Evolutionary conservation across 2,113 vertebrate genomes (phyloP).

Genomic region (Psephotus haematonotus): DNA sequence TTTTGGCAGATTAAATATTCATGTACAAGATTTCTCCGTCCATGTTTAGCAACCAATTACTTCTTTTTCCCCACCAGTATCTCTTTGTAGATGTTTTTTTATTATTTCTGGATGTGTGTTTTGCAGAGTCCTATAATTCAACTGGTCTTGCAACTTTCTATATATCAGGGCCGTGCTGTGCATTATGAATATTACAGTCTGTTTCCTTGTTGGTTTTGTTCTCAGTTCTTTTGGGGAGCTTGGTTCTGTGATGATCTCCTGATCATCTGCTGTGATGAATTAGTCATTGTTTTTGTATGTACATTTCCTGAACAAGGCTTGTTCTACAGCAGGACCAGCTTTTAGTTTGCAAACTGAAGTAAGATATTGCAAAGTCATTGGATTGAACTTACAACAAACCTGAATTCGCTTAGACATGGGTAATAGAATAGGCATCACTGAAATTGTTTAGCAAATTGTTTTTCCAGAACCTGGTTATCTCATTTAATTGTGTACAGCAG

Average conservation of each 20-base stretch:
- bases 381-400: neutral
- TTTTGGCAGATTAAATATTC: neutral
- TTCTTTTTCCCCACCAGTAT: neutral
- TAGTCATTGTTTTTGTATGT: neutral
- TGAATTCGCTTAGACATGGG: neutral
- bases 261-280: neutral
- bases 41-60: neutral
- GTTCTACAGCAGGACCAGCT: neutral
- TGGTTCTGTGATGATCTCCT: neutral
- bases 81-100: neutral
- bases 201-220: neutral
- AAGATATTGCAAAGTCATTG: neutral
- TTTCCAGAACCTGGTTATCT: conserved; percentile 21
- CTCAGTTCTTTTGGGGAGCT: neutral
- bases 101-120: neutral
- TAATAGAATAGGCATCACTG: neutral
- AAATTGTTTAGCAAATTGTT: conserved; percentile 30
- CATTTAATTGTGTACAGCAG: neutral
- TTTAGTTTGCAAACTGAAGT: neutral
- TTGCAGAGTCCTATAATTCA: neutral
- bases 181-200: neutral
- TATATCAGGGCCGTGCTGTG: neutral
- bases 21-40: neutral
- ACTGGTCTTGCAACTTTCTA: neutral
- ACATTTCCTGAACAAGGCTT: neutral